Base-by-base conservation (phyloP, 1,140 invertebrate species). In the Drosophila watanabei region DNA sequence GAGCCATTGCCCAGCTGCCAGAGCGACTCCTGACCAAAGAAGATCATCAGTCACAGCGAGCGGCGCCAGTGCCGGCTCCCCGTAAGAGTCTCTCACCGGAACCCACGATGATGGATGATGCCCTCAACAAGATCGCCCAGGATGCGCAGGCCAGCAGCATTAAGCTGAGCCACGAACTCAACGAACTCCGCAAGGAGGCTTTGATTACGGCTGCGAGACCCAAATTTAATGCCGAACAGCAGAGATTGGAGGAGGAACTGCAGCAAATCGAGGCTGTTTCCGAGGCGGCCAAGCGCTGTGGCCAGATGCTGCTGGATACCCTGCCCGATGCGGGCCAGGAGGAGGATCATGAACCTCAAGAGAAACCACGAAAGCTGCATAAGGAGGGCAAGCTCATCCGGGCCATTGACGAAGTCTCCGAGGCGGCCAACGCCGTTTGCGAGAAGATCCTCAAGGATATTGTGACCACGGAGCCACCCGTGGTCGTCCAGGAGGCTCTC, bases 71-170 rank as follows among this genome's bases (percentile, higher is more conserved):
- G 61, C 91, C 92, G 1, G 75, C 92, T 37, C 92, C 92, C 6
- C 65, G 92, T 0, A 93, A 91, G 52, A 92, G 81, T 56, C 57
- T 92, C 0, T 91, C 91, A 2, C 92, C 92, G 0, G 92, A 93
- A n/a, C 92, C 92, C 0, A 43, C 91, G 0, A 43, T 81, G 16
- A 79, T 95, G 89, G 94, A 95, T 76, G 94, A 95, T 77, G 94
- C 94, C 18, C 86, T 95, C 20, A 95, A 94, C 79, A 94, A 94
- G 91, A 93, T 95, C 54, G 94, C 94, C 13, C 94, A 94, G 85
- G 94, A 95, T 94, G 94, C 94, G 37, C 94, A 95, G 92, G 94
- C 95, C 85, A 94, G 94, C 48, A 95, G 93, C 80, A 94, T 95
- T 52, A 94, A 94, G 61, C 82, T 95, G 46, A 94, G 93, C n/a